Evolutionary conservation across 2,113 vertebrate species (phyloP), one percentile per base, ranked within the genome.

Genomic region (Sminthopsis crassicaudata): DNA sequence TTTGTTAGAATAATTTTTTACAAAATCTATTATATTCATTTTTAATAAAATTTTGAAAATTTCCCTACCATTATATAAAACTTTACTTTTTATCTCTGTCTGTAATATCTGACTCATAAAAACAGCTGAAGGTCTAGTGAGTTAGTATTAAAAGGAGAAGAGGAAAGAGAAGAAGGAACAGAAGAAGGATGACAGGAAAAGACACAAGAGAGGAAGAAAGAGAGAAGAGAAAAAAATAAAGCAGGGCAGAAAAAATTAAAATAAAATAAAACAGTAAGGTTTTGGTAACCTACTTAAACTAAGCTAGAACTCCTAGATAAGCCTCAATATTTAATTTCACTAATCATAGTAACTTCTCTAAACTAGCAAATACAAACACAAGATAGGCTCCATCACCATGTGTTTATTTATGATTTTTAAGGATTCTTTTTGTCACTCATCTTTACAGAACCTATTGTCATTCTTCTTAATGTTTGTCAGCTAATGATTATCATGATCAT

Each of bases 401-500:
- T 94, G 52, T 90, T 24, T 91, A 24, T 91, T 52, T 96, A 90
- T 57, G 30, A 92, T 53, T 92, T 94, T 96, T 94, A 95, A 94
- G 55, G 94, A 92, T n/a, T n/a, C n/a, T n/a, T n/a, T n/a, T n/a
- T n/a, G n/a, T n/a, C n/a, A n/a, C n/a, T n/a, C n/a, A n/a, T n/a
- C n/a, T n/a, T n/a, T n/a, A 48, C 46, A 48, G 46, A 48, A 48
- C 89, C 96, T 67, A 94, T 27, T 46, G 36, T 96, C 90, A 55
- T 97, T 95, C 92, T 91, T 46, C 96, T 94, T 94, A 90, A 91
- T 96, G 93, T 95, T 95, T 84, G 94, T 90, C 92, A 91, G 89
- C 92, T 97, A 97, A 91, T 96, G 96, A 93, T 96, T 93, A 97
- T 92, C 92, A 96, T 95, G 96, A 97, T 94, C 94, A 94, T 95